Base-by-base conservation (phyloP, 2,888 invertebrate species). In the Acleris literana region DNA sequence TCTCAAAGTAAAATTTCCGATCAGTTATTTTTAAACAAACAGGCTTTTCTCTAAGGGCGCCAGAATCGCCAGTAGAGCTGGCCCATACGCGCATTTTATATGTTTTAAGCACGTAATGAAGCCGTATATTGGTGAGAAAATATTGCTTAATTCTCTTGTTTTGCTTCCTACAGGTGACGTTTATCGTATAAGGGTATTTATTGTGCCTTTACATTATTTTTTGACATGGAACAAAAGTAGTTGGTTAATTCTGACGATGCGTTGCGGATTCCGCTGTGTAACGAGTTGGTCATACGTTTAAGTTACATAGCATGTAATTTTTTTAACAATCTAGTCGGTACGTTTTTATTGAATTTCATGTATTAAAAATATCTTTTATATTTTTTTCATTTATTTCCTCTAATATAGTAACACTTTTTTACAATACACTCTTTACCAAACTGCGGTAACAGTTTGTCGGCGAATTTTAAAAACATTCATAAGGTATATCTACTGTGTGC, bases 91-190 rank as follows among this genome's bases (percentile, higher is more conserved):
- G 56, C 70, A 70, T 76, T 80, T 81, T 78, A 82, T 81, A 76
- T 74, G 69, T 62, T 77, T 79, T 80, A 78, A 63, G 74, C 79
- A 78, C 75, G 79, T 83, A 83, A 85, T 85, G 77, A 84, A 85
- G 83, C 72, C 78, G 85, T 86, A 86, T 84, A 77, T 83, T 83
- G 68, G 73, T 71, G 77, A 70, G 74, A 82, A 84, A 75, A 79
- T 82, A 83, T 81, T 76, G 75, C 76, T 81, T 76, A 73, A 81
- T 82, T 69, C 60, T 53, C 55, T 54, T 58, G 44, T 57, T 67
- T 54, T 18, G 44, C 70, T 69, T 72, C 69, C 73, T 74, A 73
- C 68, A 57, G 69, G 66, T 74, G 69, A 70, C 70, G 69, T 68
- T 69, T 66, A 56, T 46, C 69, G 71, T 69, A 64, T 61, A 55